Evolutionary conservation across 1,140 invertebrate species (phyloP), one percentile per base, ranked within the genome.

Genomic region (Copidosoma floridanum): DNA sequence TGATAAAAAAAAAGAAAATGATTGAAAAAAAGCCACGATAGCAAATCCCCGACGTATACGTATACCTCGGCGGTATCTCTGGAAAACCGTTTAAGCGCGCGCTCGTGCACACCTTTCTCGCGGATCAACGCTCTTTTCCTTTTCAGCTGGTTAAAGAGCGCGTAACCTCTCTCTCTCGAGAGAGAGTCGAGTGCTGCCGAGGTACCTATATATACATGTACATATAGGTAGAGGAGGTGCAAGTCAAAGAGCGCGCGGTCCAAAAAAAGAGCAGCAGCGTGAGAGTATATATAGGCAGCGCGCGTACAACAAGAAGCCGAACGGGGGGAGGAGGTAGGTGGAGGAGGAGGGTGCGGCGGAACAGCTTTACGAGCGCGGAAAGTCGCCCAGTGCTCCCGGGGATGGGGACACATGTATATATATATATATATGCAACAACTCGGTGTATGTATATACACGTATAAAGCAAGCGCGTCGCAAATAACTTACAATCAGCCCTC

Each of bases 401-500:
- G 71, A 76, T n/a, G n/a, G n/a, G n/a, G n/a, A n/a, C n/a, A n/a
- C n/a, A n/a, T n/a, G n/a, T n/a, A n/a, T n/a, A n/a, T n/a, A n/a
- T n/a, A n/a, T n/a, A n/a, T n/a, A n/a, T n/a, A n/a, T n/a, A n/a
- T n/a, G n/a, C n/a, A n/a, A n/a, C n/a, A n/a, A n/a, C n/a, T n/a
- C n/a, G n/a, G n/a, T n/a, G n/a, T n/a, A n/a, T n/a, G n/a, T n/a
- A n/a, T n/a, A n/a, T n/a, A n/a, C n/a, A n/a, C n/a, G n/a, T 77
- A 79, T 80, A 79, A 78, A 78, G 75, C 72, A 79, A 76, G 63
- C 72, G 69, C 72, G 73, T 78, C 75, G 73, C 75, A 76, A 79
- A 80, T 80, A 80, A 80, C 77, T 80, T 79, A 79, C 78, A 80
- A 80, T 80, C 78, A 79, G 73, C 72, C 64, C 64, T 61, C 58